These are phyloP conservation scores for Gila robusta DNA, from an alignment of 2,797 vertebrate species.

Conservation along the genomic window DNA sequence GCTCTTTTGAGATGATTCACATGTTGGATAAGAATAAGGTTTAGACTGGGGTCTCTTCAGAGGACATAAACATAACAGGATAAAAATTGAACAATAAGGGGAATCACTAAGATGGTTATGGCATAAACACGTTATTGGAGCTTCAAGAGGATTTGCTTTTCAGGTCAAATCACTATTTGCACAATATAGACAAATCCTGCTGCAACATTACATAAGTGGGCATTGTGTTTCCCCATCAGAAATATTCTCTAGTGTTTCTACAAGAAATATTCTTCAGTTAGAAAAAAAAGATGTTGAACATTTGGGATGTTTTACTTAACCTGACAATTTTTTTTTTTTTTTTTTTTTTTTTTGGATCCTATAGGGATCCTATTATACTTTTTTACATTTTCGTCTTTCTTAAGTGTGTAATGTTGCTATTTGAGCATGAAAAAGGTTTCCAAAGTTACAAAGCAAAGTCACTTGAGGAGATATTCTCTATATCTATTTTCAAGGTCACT, in stretches of 20 bases:
- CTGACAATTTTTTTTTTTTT: too few species aligned
- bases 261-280: conserved; percentile 9
- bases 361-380: neutral
- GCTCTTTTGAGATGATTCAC: neutral
- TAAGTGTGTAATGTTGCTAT: neutral
- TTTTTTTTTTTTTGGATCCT: too few species aligned
- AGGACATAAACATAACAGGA: neutral
- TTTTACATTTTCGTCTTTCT: neutral
- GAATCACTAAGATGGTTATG: conserved; percentile 8
- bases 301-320: neutral
- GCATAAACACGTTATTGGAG: conserved; percentile 32
- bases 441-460: neutral
- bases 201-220: conserved; percentile 43
- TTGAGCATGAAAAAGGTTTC: neutral
- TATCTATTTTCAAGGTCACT: neutral
- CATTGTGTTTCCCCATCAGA: neutral
- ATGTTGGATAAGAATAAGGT: neutral
- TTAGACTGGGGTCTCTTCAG: neutral
- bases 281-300: neutral
- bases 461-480: neutral
- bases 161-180: conserved; percentile 30
- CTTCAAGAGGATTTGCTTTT: conserved; percentile 40
- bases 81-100: neutral
- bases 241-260: neutral
- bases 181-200: conserved; percentile 51